These are phyloP conservation scores for Cyanoramphus novaezelandiae DNA, from an alignment of 2,113 vertebrate genomes.

Conservation along the genomic window DNA sequence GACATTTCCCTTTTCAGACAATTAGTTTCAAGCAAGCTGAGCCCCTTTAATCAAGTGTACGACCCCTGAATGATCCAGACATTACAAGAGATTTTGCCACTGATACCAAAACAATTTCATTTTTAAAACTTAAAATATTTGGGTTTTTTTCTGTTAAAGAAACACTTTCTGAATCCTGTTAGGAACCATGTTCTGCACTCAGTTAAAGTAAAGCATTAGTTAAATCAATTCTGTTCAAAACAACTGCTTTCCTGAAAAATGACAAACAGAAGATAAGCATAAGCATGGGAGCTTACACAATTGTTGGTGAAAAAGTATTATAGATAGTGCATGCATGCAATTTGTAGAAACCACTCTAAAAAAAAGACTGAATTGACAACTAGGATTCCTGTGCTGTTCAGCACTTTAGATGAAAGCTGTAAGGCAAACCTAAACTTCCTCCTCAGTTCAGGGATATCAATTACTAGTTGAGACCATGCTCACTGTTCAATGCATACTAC, in stretches of 20 bases:
- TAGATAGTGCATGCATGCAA: background rate
- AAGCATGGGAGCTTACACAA: background rate
- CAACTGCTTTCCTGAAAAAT: background rate
- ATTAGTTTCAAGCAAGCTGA: background rate
- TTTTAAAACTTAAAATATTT: background rate
- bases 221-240: background rate
- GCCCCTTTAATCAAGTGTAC: background rate
- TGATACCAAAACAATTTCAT: background rate
- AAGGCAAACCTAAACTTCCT: background rate
- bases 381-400: background rate
- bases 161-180: background rate
- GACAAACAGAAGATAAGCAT: background rate
- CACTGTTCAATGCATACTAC: background rate
- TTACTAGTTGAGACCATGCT: background rate
- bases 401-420: background rate
- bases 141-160: background rate
- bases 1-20: background rate
- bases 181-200: background rate
- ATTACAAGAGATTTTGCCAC: constrained; percentile 20
- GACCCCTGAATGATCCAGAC: constrained; percentile 23
- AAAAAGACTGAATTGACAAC: background rate
- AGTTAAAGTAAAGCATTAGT: background rate
- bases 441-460: background rate
- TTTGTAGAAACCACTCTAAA: background rate
- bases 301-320: background rate